Evolutionary conservation across 2,797 vertebrate species (phyloP).

Genomic region (Cirrhinus mrigala): DNA sequence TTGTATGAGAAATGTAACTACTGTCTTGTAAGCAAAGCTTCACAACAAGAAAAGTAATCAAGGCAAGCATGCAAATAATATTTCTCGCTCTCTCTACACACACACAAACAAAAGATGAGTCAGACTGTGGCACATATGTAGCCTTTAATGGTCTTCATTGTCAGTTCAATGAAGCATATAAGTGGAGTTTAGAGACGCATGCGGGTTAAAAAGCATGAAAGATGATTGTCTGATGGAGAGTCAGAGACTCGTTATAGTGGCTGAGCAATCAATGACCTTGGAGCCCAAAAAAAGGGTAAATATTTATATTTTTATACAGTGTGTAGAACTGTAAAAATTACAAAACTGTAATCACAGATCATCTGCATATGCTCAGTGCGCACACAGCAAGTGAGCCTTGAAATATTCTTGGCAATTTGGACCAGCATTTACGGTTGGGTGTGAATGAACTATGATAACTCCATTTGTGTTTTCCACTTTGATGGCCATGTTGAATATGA

Average conservation of each 20-base stretch:
- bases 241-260: constrained; percentile 9
- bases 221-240: constrained; percentile 10
- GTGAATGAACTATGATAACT: constrained; percentile 33
- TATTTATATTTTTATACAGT: not conserved
- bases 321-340: not conserved
- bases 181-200: not conserved
- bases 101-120: constrained; percentile 15
- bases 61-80: constrained; percentile 9
- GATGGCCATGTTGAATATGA: constrained; percentile 41
- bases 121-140: not conserved
- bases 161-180: constrained; percentile 34
- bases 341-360: not conserved
- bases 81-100: not conserved
- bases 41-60: not conserved
- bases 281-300: not conserved
- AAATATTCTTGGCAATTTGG: constrained; percentile 30
- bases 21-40: not conserved
- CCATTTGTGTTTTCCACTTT: constrained; percentile 42
- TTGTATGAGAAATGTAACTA: not conserved
- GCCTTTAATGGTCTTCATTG: constrained; percentile 35
- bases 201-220: constrained; percentile 42
- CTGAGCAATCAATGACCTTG: constrained; percentile 1
- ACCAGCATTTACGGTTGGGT: constrained; percentile 2
- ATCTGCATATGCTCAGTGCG: not conserved
- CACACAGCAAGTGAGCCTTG: constrained; percentile 50